Conservation (phyloP, 2,113 vertebrate species). For the Sprattus sprattus region DNA sequence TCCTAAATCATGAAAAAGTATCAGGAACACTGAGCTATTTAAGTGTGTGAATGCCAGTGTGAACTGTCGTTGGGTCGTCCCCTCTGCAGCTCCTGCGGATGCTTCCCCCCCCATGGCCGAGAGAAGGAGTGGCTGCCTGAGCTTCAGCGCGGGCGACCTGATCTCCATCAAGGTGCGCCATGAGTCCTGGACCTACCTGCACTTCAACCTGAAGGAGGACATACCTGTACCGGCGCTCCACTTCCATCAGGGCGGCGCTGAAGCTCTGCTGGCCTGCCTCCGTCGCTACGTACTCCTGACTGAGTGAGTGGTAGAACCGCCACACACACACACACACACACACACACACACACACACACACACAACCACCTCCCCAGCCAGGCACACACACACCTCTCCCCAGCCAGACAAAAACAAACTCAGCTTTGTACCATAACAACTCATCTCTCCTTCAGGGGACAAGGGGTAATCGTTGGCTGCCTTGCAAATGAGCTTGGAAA, state of each 20-base stretch:
- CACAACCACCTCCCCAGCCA: background rate
- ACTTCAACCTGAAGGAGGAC: constrained; percentile 79
- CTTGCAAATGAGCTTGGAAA: background rate
- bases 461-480: background rate
- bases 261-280: constrained; percentile 75
- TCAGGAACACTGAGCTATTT: background rate
- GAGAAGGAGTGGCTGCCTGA: constrained; percentile 80
- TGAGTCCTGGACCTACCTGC: constrained; percentile 81
- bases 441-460: too few species aligned
- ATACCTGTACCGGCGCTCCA: constrained; percentile 80
- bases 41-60: background rate
- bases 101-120: background rate
- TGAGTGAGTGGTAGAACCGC: constrained; percentile 72
- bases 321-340: background rate
- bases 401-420: background rate
- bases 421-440: background rate
- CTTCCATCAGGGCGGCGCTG: constrained; percentile 81
- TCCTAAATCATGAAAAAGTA: too few species aligned
- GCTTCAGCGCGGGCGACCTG: constrained; percentile 80
- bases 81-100: background rate
- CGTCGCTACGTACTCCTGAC: constrained; percentile 74
- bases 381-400: background rate
- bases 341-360: background rate
- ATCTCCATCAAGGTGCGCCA: constrained; percentile 80
- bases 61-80: background rate